Evolutionary conservation across 2,113 vertebrate species (phyloP).

Genomic region (Antigone vipio): DNA sequence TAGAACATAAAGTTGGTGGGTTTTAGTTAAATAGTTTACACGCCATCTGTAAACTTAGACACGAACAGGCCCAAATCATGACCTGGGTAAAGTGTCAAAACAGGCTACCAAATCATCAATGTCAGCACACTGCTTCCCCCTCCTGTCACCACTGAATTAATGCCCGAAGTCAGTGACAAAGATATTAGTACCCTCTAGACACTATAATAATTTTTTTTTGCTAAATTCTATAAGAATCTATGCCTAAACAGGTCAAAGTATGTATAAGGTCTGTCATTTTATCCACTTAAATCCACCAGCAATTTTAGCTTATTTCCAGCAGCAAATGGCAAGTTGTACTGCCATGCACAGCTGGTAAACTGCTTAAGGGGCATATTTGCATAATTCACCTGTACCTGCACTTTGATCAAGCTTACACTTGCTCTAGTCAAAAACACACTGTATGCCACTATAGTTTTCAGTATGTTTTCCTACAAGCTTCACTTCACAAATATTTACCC

Average conservation of each 20-base stretch:
- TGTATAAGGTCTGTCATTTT: not conserved
- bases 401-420: not conserved
- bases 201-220: not conserved
- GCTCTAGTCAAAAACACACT: not conserved
- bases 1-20: not conserved
- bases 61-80: not conserved
- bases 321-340: not conserved
- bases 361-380: not conserved
- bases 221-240: not conserved
- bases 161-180: not conserved
- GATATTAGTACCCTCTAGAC: not conserved
- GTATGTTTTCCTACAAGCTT: not conserved
- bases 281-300: not conserved
- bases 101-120: not conserved
- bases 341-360: not conserved
- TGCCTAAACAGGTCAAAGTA: not conserved
- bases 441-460: not conserved
- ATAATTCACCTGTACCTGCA: not conserved
- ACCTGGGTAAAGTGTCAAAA: not conserved
- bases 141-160: slow-evolving; percentile 5
- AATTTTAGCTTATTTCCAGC: not conserved
- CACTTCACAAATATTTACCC: not conserved
- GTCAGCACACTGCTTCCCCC: slow-evolving; percentile 17
- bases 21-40: not conserved
- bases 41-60: not conserved